Conservation (phyloP, 2,113 vertebrate species). For the Indicator indicator region DNA sequence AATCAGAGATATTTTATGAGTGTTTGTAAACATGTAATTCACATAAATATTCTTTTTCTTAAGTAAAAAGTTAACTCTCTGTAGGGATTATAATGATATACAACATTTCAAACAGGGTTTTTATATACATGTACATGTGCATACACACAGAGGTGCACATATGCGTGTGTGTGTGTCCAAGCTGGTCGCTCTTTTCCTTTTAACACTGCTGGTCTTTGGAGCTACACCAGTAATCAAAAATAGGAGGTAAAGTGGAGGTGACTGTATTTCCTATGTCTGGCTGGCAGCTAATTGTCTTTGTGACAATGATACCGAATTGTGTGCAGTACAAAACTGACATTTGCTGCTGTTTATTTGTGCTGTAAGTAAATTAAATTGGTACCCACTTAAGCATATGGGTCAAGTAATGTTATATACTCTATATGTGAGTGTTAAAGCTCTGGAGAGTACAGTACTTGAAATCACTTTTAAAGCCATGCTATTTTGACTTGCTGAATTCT, state of each 20-base stretch:
- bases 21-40: neutral
- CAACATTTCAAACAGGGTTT: neutral
- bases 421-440: neutral
- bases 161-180: neutral
- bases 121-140: neutral
- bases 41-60: neutral
- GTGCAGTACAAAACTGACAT: neutral
- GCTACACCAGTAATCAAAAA: neutral
- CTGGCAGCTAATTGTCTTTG: conserved; percentile 1
- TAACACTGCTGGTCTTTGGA: neutral
- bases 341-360: neutral
- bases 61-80: neutral
- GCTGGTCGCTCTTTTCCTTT: neutral
- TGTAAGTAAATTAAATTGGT: neutral
- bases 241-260: neutral
- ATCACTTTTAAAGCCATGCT: neutral
- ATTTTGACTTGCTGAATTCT: neutral
- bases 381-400: neutral
- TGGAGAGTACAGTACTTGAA: neutral
- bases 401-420: neutral
- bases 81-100: neutral
- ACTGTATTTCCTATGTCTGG: neutral
- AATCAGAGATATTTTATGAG: neutral
- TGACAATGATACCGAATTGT: neutral
- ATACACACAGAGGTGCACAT: neutral